Evolutionary conservation across 2,888 invertebrate species (phyloP), one percentile per base, ranked within the genome.

Genomic region (Allacma fusca): DNA sequence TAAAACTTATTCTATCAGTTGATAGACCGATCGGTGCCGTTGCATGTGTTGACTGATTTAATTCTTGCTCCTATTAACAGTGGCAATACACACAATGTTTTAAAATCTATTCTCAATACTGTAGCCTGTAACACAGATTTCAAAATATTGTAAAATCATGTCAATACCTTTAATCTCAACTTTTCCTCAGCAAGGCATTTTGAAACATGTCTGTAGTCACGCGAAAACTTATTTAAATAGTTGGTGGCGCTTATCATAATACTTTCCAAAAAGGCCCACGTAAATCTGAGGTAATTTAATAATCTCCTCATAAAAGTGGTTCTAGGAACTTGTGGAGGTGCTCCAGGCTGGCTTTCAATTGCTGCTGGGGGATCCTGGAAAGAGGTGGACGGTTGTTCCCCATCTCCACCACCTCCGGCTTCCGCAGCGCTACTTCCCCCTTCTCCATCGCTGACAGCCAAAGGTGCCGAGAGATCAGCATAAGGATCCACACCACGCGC

Each of bases 141-240:
- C n/a, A n/a, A n/a, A n/a, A n/a, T n/a, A n/a, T n/a, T n/a, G n/a
- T n/a, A n/a, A n/a, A 19, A n/a, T 12, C 16, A 50, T 1, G 62
- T 26, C 78, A 84, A 82, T 87, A 94, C 95, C 91, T 96, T 97
- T 1, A 97, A 88, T 76, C 91, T 88, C 87, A 92, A 93, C 88
- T 97, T 97, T 86, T 99, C 98, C 79, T 92, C 90, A 0, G 93
- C 91, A 75, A 99, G 89, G 34, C 95, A 93, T 83, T 92, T 92
- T 28, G 97, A 93, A 0, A 99, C 96, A 86, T 96, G 97, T 85
- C 98, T 91, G 88, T 98, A 98, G 87, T 98, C 97, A 75, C 93
- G 90, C 0, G 98, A 98, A 85, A 94, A 92, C 84, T 90, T 91
- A 88, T 98, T 96, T 77, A 98, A 88, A 84, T 93, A 91, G 75